These are phyloP conservation scores for Syritta pipiens DNA, from an alignment of 2,888 invertebrate species.

Conservation along the genomic window DNA sequence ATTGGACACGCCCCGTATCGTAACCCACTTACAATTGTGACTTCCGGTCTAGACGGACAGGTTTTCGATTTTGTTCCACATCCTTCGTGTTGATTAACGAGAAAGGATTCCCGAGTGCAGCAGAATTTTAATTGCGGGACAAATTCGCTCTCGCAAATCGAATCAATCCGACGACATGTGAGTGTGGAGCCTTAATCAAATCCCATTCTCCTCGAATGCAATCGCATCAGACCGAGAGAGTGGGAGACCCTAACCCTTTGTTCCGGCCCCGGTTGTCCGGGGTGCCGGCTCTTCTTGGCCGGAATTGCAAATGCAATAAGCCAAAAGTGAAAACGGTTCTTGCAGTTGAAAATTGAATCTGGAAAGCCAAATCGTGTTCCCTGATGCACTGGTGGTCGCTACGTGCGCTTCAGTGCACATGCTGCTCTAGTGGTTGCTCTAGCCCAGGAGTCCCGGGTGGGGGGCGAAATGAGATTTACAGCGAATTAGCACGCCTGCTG, in stretches of 20 bases:
- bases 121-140: no score
- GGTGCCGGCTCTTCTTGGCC: slow-evolving; percentile 25
- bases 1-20: no score
- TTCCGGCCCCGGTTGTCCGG: not conserved
- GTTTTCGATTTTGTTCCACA: not conserved
- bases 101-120: no score
- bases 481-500: no score
- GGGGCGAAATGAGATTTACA: no score
- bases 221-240: slow-evolving; percentile 26
- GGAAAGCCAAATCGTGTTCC: slow-evolving; percentile 43
- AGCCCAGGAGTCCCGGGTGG: no score
- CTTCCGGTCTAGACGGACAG: slow-evolving; percentile 31
- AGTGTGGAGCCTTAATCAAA: slow-evolving; percentile 31
- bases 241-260: slow-evolving; percentile 30
- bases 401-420: slow-evolving; percentile 1
- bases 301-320: slow-evolving; percentile 42
- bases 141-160: no score
- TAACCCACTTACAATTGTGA: slow-evolving; percentile 8
- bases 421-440: not conserved
- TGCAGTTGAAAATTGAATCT: slow-evolving; percentile 51
- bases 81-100: no score
- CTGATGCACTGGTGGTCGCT: no score
- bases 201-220: slow-evolving; percentile 21
- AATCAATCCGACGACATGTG: no score
- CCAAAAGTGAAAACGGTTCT: slow-evolving; percentile 15